A percentile compares a stretch with the other conserved stretches of the same genome.
These are phyloP conservation scores for Dasyornis broadbenti DNA, from an alignment of 2,113 vertebrate species.

Conservation along the genomic window DNA sequence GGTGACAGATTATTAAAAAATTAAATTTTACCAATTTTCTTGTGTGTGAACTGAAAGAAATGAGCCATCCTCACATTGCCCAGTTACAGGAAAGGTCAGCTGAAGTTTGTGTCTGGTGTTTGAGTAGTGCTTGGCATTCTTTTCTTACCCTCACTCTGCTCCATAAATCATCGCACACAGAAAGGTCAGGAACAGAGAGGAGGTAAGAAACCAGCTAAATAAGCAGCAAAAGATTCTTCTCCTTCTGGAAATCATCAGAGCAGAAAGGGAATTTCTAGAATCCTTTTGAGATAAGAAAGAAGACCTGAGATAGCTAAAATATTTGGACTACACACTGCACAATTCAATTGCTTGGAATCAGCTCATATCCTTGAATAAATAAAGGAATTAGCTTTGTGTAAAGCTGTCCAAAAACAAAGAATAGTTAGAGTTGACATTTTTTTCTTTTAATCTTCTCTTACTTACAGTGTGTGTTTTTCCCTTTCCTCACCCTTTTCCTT, in stretches of 20 bases:
- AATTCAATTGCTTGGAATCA: not conserved
- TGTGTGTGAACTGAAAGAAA: not conserved
- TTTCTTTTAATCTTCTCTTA: not conserved
- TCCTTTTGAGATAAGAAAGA: not conserved
- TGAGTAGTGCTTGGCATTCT: not conserved
- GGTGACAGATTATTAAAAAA: not conserved
- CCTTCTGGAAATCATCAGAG: not conserved
- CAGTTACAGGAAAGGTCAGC: not conserved
- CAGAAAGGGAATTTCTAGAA: not conserved
- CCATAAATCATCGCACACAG: not conserved
- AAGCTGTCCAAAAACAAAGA: not conserved
- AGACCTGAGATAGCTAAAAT: not conserved
- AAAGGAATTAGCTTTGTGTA: not conserved
- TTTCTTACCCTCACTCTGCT: not conserved
- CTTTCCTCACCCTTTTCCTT: not conserved
- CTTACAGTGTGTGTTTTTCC: not conserved
- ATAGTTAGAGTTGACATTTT: not conserved
- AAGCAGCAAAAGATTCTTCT: not conserved
- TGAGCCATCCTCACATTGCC: not conserved
- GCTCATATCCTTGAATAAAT: not conserved
- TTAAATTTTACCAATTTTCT: not conserved
- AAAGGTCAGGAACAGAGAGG: conserved; percentile 34
- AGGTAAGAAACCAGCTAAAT: not conserved
- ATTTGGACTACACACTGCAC: not conserved
- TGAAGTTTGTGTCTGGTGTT: not conserved